Base-by-base conservation (phyloP, 1,140 invertebrate species). In the Conus ventricosus region DNA sequence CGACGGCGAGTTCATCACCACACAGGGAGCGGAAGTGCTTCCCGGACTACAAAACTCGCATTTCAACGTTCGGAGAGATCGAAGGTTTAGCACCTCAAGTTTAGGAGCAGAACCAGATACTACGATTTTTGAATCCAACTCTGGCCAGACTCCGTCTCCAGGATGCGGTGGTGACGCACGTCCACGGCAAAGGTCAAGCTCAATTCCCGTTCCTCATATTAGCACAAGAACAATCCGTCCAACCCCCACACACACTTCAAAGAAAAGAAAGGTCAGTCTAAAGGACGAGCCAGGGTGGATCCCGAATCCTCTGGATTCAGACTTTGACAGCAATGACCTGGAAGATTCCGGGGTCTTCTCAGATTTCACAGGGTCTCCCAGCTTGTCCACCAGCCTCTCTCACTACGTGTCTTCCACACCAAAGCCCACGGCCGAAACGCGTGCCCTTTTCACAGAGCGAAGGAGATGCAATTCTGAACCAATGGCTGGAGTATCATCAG, bases 391-490 rank as follows among this genome's bases (percentile, higher is more conserved):
- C 67, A 20, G 67, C 67, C 67, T 20, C 23, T 7, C 67, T 23
- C 67, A 71, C 67, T 23, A 6, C 23, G 67, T 20, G 67, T 6
- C 67, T 71, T 71, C 20, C 11, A n/a, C 15, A 23, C 20, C 67
- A 13, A 71, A 11, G 6, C 13, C 23, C 6, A 71, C 51, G 20
- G 13, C 6, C 10, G 54, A 81, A 55, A 4, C 27, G 15, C 39
- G 27, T 17, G 53, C 80, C 23, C 39, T 81, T 15, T 7, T 54
- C 5, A 54, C 80, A 81, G 39, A 23, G 27, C 11, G 80, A 13
- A 81, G 51, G 80, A 53, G 80, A 51, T 54, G 6, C 80, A 81
- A 81, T 23, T 81, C 80, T 23, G 80, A 81, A 81, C 80, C 80
- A 8, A 55, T 51, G 15, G 7, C 80, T 0, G 53, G 11, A 51